Base-by-base conservation (phyloP, 2,113 vertebrate species). In the Harpagus bidentatus region DNA sequence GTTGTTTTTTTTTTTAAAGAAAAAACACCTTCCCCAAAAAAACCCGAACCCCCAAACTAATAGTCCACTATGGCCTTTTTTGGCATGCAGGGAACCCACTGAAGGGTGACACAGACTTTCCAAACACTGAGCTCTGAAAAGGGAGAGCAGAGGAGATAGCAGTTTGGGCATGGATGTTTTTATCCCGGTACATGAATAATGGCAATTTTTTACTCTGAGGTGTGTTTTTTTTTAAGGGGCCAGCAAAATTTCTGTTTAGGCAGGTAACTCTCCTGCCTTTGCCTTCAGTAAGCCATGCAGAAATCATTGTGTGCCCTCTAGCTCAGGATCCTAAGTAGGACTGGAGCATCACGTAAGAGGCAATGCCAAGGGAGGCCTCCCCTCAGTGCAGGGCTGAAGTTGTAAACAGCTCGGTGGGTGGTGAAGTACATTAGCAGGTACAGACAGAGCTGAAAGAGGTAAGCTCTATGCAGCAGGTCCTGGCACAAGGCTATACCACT, bases 1-100 rank as follows among this genome's bases (percentile, higher is more conserved):
- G 1, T 0, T 2, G 1, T n/a, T 66, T 45, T 56, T 62, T 42
- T 7, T 19, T 45, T 66, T 9, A 22, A 4, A 15, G 56, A 42
- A 52, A 53, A 78, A n/a, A 12, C 13, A 6, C 29, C 29, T 76
- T 52, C 22, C 16, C 43, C 29, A 45, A 10, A 77, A 19, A 28
- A 2, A 9, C 40, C 22, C 5, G 25, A 43, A 0, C 8, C 11
- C 6, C 45, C 8, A 16, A 25, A 40, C 5, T 43, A 34, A n/a
- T 20, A 74, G 25, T 71, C 26, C 26, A 34, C 28, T 32, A n/a
- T 38, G 38, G 32, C 32, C 23, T n/a, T 59, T 18, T 71, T 34
- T 67, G 88, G 18, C 36, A 31, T n/a, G 52, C 32, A 59, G 32
- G 26, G 48, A 78, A 43, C 32, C 11, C 23, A 55, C 26, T 0